Base-by-base conservation (phyloP, 2,797 vertebrate genomes). In the Amblyopsis hoosieri region DNA sequence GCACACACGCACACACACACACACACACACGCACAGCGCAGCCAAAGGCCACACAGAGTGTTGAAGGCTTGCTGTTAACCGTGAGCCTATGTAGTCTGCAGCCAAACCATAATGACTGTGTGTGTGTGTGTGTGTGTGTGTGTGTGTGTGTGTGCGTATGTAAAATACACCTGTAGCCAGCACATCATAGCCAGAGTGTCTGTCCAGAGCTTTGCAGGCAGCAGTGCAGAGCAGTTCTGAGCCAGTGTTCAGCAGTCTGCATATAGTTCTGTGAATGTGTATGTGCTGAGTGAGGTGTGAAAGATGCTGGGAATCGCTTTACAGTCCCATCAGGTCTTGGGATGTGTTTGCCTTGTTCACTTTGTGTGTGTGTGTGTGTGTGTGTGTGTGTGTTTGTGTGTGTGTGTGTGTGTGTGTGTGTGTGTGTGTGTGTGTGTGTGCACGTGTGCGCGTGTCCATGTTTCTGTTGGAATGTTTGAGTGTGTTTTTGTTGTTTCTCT, bases 11-110 rank as follows among this genome's bases (percentile, higher is more conserved):
- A 51, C 31, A 45, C 8, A 62, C 31, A 54, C 49, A 47, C 47
- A 54, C n/a, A 56, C 0, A 23, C 3, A 64, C 45, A 9, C 19
- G 46, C 14, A 62, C 23, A 23, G 19, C 2, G 45, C 46, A 46
- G 15, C 57, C 37, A n/a, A 33, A 13, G 49, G 56, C 33, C 54
- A 51, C 60, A 45, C 52, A 51, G 12, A 49, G 19, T 49, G 46
- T 42, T 12, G 14, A 54, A 51, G 29, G 37, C 29, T 47, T 15
- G 12, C 57, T 29, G 46, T 8, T 29, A 56, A 17, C 52, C 12
- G 19, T 12, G 52, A 52, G 13, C 1, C 14, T 56, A 15, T 37
- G 46, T 49, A 12, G 23, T 54, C 15, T n/a, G 7, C 14, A 78
- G 54, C 47, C 47, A 65, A 13, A 47, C 57, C 42, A 14, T 15